Percentiles rank a stretch among this genome's conserved stretches.
Evolutionary conservation across 1,140 invertebrate species (phyloP).

Genomic region (Linepithema humile): DNA sequence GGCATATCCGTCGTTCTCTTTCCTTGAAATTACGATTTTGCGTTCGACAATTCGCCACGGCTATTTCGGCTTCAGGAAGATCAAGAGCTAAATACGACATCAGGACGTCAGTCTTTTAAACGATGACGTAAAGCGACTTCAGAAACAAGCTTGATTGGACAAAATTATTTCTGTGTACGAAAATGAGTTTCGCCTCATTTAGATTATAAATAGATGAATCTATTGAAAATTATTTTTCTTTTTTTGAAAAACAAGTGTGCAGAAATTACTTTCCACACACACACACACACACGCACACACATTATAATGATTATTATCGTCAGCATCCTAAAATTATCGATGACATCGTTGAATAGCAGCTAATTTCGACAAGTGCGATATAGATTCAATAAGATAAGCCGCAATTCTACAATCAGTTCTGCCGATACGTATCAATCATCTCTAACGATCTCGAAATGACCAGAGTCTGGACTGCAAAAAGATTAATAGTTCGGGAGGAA

Average conservation of each 20-base stretch:
- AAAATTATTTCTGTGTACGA: slow-evolving; percentile 10
- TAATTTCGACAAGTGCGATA: neutral
- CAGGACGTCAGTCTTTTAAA: slow-evolving; percentile 11
- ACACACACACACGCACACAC: no score
- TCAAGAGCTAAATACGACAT: neutral
- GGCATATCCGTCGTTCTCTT: slow-evolving; percentile 5
- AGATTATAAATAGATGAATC: neutral
- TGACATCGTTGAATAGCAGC: neutral
- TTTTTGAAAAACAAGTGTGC: neutral
- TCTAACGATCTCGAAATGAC: slow-evolving; percentile 49
- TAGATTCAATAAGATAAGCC: neutral
- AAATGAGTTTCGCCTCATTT: neutral
- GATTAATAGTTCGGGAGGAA: slow-evolving; percentile 43
- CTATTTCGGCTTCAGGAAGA: neutral
- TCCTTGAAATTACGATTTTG: slow-evolving; percentile 2
- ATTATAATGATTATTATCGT: neutral
- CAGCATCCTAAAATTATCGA: neutral
- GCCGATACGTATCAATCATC: slow-evolving; percentile 53
- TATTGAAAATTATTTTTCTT: neutral
- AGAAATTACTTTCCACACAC: neutral
- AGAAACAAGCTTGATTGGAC: slow-evolving; percentile 6
- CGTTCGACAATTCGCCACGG: neutral
- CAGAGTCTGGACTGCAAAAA: slow-evolving; percentile 37
- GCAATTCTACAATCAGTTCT: slow-evolving; percentile 23
- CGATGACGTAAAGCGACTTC: slow-evolving; percentile 34